Evolutionary conservation across 2,888 invertebrate species (phyloP), one percentile per base, ranked within the genome.

Genomic region (Fragum whitleyi): DNA sequence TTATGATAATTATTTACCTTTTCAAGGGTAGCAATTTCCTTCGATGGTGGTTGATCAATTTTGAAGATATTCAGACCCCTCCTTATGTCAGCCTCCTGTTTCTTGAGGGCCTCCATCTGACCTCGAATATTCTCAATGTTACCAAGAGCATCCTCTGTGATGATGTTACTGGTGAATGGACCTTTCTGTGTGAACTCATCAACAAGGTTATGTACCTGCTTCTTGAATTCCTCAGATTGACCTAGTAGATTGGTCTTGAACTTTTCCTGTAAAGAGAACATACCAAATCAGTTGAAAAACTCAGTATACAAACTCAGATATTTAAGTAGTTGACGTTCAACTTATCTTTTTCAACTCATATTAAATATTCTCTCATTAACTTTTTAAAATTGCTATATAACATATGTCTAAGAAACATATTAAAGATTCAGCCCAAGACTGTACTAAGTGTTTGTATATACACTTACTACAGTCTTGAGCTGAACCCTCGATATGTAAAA

Each of bases 1-100:
- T n/a, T n/a, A n/a, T n/a, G n/a, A n/a, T n/a, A n/a, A n/a, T n/a
- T 42, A 36, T 59, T 21, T 68, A 94, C 94, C 90, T 92, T 93
- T 79, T 94, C 94, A 47, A 94, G 86, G 39, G 86, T 83, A 21
- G 90, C 90, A 70, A 94, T 90, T 51, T 94, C 94, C 85, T 94
- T 94, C 19, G 93, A 93, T 19, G 93, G 95, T 88, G 96, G 96
- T 72, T 96, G 96, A 92, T 96, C 97, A 72, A 97, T 95, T 89
- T 96, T 96, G 92, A 97, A 97, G 65, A 97, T 96, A 39, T 95
- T 95, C 77, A 97, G 95, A 90, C 97, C 96, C 77, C 90, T 87
- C 9, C 94, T 81, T 19, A 97, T 95, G 69, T 95, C 95, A 72
- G 95, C 95, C 92, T 97, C 97, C 91, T 96, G 96, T 51, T 95